phyloP scores from a whole-genome alignment of 2,888 invertebrate species.

The Pseudolycoriella hygida region DNA sequence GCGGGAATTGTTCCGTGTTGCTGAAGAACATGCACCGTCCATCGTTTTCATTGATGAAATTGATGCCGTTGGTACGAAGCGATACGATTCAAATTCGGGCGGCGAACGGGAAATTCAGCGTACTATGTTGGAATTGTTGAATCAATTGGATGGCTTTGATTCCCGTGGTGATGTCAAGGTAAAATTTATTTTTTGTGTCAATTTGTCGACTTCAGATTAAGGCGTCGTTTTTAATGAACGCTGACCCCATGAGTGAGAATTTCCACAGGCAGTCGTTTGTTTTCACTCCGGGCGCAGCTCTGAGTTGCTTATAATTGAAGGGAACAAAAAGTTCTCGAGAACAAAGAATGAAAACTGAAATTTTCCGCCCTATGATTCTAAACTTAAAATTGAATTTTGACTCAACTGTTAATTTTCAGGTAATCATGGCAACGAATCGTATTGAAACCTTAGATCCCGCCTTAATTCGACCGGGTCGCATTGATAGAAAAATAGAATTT shows the following conservation, averaged over 20 bases:
- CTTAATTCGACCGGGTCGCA: constrained; percentile 93
- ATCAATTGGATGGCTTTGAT: constrained; percentile 97
- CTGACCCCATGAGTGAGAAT: too few species aligned
- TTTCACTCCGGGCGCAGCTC: too few species aligned
- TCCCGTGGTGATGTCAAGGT: constrained; percentile 93
- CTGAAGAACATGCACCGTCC: constrained; percentile 97
- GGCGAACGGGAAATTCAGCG: constrained; percentile 99
- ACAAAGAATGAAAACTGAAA: too few species aligned
- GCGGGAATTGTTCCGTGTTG: constrained; percentile 93
- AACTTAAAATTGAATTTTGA: too few species aligned
- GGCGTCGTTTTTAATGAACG: too few species aligned
- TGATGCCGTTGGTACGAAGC: constrained; percentile 96
- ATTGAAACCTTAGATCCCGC: constrained; percentile 98
- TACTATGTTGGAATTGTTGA: constrained; percentile 96
- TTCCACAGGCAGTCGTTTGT: too few species aligned
- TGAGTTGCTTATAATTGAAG: too few species aligned
- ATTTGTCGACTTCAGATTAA: too few species aligned
- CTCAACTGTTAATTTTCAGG: constrained; percentile 27
- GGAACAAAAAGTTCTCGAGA: too few species aligned
- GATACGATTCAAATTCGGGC: constrained; percentile 98
- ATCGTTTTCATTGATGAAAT: constrained; percentile 99
- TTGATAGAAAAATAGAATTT: constrained; percentile 98
- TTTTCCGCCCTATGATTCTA: too few species aligned
- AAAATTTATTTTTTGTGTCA: too few species aligned
- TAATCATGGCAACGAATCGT: constrained; percentile 90